Evolutionary conservation across 2,113 vertebrate species (phyloP).

Genomic region (Brachionichthys hirsutus): DNA sequence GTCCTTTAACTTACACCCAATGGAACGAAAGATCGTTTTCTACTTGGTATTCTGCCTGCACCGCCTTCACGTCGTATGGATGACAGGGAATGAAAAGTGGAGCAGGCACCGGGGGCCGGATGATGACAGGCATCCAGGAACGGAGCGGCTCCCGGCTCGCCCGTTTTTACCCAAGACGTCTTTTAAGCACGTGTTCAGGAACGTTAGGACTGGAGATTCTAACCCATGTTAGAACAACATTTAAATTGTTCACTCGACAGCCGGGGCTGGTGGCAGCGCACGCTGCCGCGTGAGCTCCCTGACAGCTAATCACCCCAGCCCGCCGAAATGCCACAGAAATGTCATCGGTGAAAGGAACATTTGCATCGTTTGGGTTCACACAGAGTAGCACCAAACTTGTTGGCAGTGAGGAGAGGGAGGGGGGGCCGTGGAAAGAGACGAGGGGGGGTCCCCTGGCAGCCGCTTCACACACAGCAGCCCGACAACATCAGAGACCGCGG

Average conservation of each 20-base stretch:
- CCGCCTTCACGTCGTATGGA: background rate
- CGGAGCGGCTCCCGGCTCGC: slow-evolving; percentile 41
- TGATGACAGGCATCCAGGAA: slow-evolving; percentile 47
- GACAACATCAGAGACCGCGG: slow-evolving; percentile 65
- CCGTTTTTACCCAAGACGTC: slow-evolving; percentile 28
- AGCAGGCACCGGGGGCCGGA: slow-evolving; percentile 56
- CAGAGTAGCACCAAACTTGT: slow-evolving; percentile 70
- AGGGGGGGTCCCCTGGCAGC: slow-evolving; percentile 63
- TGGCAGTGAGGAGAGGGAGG: slow-evolving; percentile 32
- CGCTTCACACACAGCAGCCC: slow-evolving; percentile 55
- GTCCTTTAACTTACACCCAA: slow-evolving; percentile 1
- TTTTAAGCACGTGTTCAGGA: slow-evolving; percentile 27
- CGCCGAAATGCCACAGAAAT: slow-evolving; percentile 61
- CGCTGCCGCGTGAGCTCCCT: slow-evolving; percentile 30
- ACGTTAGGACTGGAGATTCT: slow-evolving; percentile 21
- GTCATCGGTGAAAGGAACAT: slow-evolving; percentile 52
- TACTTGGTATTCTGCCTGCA: slow-evolving; percentile 34
- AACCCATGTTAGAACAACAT: slow-evolving; percentile 23
- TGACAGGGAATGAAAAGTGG: slow-evolving; percentile 56
- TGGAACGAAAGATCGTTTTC: slow-evolving; percentile 31
- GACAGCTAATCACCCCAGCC: slow-evolving; percentile 54
- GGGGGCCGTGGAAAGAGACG: slow-evolving; percentile 5
- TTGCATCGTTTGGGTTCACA: slow-evolving; percentile 66
- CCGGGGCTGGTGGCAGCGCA: slow-evolving; percentile 26
- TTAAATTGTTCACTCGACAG: slow-evolving; percentile 40